Base-by-base conservation (phyloP, 2,113 vertebrate genomes). In the Kobus ellipsiprymnus region DNA sequence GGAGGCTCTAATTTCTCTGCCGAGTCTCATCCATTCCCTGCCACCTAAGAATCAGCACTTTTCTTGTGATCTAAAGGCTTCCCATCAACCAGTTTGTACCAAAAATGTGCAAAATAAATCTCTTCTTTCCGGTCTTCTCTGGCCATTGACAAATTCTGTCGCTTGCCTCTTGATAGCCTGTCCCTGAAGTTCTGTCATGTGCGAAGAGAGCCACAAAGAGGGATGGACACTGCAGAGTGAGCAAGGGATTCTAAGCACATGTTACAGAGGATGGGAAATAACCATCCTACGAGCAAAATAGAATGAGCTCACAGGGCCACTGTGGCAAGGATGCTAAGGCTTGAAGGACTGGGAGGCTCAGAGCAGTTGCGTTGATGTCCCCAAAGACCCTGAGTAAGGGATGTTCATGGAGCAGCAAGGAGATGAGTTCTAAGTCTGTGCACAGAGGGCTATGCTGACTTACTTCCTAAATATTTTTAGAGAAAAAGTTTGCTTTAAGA, bases 341-440 rank as follows among this genome's bases (percentile, higher is more conserved):
- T 1, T 0, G 7, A 25, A 40, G 50, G 52, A n/a, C 3, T 0
- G 11, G 74, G 15, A 30, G 23, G 30, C 84, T 17, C 3, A 3
- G 14, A 17, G 9, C 3, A 1, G 17, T 10, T 9, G 12, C 0
- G 2, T 52, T 21, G 3, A 0, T 2, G 2, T 78, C 74, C 44
- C 40, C 14, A 48, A 29, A 40, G 9, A 16, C 29, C 5, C 1
- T 0, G 17, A n/a, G 55, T 7, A 27, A n/a, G 78, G 3, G n/a
- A 5, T 3, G 9, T 21, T 27, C 44, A 14, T 0, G 17, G 27
- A 2, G 46, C n/a, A 62, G 13, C 19, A 10, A 0, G 0, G 1
- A 2, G 71, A 3, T 2, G 48, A 27, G 33, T 5, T 29, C 77
- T 17, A 15, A 27, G 44, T 23, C 52, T 55, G 8, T 0, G 14